These are phyloP conservation scores for Megaceryle torquata DNA, from an alignment of 2,113 vertebrate species.

Conservation along the genomic window DNA sequence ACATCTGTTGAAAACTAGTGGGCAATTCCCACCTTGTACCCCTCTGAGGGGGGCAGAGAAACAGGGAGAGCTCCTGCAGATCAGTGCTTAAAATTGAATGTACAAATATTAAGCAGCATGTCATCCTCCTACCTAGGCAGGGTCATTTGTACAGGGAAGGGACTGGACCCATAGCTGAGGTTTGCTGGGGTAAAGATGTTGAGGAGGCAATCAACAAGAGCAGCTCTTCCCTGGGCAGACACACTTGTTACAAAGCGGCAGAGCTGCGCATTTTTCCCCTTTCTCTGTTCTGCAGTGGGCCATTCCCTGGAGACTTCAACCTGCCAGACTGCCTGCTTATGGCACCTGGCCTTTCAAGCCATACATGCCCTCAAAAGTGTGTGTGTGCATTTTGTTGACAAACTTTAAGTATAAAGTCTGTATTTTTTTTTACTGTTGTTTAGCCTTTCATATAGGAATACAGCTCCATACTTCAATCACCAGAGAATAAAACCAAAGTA, in stretches of 20 bases:
- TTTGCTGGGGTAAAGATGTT: background rate
- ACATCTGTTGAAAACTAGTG: background rate
- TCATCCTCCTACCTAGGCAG: background rate
- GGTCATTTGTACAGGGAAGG: background rate
- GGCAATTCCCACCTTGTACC: background rate
- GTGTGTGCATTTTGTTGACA: background rate
- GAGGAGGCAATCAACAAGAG: background rate
- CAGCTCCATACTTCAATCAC: slow-evolving; percentile 17
- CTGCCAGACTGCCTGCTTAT: background rate
- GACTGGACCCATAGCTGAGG: background rate
- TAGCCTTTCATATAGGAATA: slow-evolving; percentile 44
- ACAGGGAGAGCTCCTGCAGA: background rate
- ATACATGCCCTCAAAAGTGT: background rate
- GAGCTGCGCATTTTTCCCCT: background rate
- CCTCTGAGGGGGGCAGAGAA: background rate
- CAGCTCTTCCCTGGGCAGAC: background rate
- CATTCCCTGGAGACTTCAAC: background rate
- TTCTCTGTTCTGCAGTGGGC: background rate
- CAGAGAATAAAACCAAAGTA: slow-evolving; percentile 50
- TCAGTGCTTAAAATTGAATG: background rate
- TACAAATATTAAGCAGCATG: background rate
- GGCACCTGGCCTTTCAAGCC: background rate
- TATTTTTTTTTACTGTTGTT: background rate
- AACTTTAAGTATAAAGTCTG: background rate
- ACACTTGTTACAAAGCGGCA: background rate